A percentile compares a stretch with the other conserved stretches of the same genome.
Evolutionary conservation across 1,140 invertebrate species (phyloP).

Genomic region (Eubasilissa regina): DNA sequence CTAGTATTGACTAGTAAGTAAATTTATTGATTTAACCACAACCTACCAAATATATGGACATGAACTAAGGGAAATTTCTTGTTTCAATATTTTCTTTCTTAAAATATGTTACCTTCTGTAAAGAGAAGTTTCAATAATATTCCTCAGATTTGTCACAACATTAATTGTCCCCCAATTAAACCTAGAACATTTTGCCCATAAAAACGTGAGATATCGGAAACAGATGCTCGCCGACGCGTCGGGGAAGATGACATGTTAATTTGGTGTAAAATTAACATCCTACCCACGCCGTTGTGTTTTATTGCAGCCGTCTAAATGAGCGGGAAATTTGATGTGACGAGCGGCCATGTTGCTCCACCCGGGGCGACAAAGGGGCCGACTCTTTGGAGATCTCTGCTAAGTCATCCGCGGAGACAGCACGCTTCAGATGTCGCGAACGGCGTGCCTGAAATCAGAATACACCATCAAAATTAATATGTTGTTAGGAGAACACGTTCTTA

Average conservation of each 20-base stretch:
- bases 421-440: background rate
- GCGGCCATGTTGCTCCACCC: slow-evolving; percentile 17
- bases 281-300: slow-evolving; percentile 36
- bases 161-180: slow-evolving; percentile 3
- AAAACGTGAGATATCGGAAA: slow-evolving; percentile 43
- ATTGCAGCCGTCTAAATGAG: slow-evolving; percentile 7
- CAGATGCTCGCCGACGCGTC: slow-evolving; percentile 45
- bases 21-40: no score
- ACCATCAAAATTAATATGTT: no score
- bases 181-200: background rate
- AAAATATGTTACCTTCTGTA: no score
- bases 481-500: no score
- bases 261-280: slow-evolving; percentile 59
- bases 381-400: slow-evolving; percentile 7
- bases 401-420: slow-evolving; percentile 19
- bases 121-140: no score
- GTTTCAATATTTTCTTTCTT: no score
- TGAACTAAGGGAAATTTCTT: no score
- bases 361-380: slow-evolving; percentile 32
- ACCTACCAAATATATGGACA: no score
- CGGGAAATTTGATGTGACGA: slow-evolving; percentile 29
- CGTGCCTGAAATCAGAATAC: no score
- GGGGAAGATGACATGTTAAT: slow-evolving; percentile 51
- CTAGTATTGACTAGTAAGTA: no score
- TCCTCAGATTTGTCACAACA: no score